A percentile compares a stretch with the other conserved stretches of the same genome.
Evolutionary conservation across 1,140 invertebrate genomes (phyloP).

Genomic region (Zaprionus gabonicus): DNA sequence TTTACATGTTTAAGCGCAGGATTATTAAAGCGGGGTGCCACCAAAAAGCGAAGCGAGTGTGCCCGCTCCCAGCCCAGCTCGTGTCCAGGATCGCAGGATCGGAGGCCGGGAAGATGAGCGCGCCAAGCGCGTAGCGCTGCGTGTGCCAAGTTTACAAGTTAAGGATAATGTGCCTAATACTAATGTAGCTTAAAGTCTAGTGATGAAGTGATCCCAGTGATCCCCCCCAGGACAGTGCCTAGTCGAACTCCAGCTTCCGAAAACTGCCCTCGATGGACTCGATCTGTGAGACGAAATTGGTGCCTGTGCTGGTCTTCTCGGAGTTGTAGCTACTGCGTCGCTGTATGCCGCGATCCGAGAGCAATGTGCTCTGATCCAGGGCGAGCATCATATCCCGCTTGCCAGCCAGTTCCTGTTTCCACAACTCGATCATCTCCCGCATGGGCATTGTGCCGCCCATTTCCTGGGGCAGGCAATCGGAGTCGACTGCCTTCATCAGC

Average conservation of each 20-base stretch:
- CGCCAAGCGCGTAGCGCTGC: constrained; percentile 59
- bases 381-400: constrained; percentile 88
- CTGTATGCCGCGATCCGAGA: constrained; percentile 85
- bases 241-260: constrained; percentile 90
- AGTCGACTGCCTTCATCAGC: constrained; percentile 87
- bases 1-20: constrained; percentile 74
- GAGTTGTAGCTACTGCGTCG: constrained; percentile 85
- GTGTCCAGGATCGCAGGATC: constrained; percentile 1
- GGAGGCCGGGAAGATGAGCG: constrained; percentile 47
- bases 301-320: constrained; percentile 72
- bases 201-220: not conserved
- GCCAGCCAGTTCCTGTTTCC: constrained; percentile 87
- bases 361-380: constrained; percentile 89
- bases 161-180: constrained; percentile 68
- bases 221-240: constrained; percentile 30
- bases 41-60: constrained; percentile 65
- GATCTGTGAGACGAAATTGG: constrained; percentile 81
- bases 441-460: constrained; percentile 91
- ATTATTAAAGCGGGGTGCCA: constrained; percentile 74
- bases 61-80: constrained; percentile 29
- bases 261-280: constrained; percentile 88
- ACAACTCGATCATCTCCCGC: constrained; percentile 90
- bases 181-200: constrained; percentile 38
- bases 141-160: constrained; percentile 45
- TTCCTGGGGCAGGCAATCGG: constrained; percentile 89